Evolutionary conservation across 2,113 vertebrate genomes (phyloP), one percentile per base, ranked within the genome.

Genomic region (Perca flavescens): DNA sequence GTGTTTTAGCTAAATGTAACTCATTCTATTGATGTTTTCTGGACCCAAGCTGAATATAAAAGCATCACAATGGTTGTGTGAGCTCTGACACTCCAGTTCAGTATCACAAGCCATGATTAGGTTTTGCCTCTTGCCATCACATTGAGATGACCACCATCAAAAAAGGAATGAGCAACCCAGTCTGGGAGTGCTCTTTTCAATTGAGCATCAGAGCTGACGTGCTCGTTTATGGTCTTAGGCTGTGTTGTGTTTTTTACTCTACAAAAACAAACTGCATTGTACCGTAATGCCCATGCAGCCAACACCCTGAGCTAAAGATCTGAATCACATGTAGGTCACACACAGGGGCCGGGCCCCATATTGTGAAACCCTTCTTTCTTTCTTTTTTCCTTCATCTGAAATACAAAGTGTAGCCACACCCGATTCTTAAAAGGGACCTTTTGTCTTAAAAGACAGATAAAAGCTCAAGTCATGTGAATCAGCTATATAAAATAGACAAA

Each of bases 311-410:
- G 79, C 68, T 65, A 62, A 83, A 92, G 64, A 86, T 67, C 53
- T 91, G 77, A 92, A 76, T 92, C 85, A 86, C 77, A 93, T 91
- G 77, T 90, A 93, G 88, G 89, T 91, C 90, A 91, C 84, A 83
- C 82, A 83, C 74, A 79, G 60, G 74, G 81, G 68, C 67, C 3
- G 36, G 69, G 77, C 80, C 62, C 50, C 46, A 64, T 75, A 89
- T 80, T 89, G 85, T 80, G 78, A 89, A 83, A 86, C 50, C 15
- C 50, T 77, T 85, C 31, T 36, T 6, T 34, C 2, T 34, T 34
- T 34, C 34, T 34, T 50, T 75, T 34, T 50, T 66, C 25, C 80
- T 81, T 25, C 79, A 69, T 86, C 62, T 68, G 25, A 80, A 80
- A 90, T 71, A 77, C 80, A 83, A 72, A 67, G 64, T 79, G 62